Conservation (phyloP, 2,113 vertebrate species). For the Cyprichromis sp. region DNA sequence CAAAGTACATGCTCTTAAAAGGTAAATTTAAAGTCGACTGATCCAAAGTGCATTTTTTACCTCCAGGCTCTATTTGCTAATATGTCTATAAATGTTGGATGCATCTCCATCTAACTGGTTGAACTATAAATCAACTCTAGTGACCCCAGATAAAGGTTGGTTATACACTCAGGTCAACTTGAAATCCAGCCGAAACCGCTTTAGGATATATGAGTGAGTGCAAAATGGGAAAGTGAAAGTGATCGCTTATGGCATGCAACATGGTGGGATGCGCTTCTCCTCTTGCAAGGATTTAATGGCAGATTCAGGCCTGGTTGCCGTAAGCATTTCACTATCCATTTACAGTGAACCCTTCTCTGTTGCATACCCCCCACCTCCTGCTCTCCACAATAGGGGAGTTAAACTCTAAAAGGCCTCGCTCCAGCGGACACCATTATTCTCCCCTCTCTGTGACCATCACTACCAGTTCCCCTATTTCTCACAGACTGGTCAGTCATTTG, state of each 20-base stretch:
- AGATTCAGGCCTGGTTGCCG: constrained; percentile 6
- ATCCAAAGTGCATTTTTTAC: neutral
- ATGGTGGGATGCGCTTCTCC: neutral
- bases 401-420: constrained; percentile 67
- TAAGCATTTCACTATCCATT: constrained; percentile 63
- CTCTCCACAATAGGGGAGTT: constrained; percentile 44
- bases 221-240: constrained; percentile 26
- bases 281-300: constrained; percentile 28
- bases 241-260: neutral
- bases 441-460: neutral
- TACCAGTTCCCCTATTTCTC: neutral
- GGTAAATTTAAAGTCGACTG: neutral
- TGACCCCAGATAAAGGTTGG: constrained; percentile 18
- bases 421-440: constrained; percentile 55
- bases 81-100: neutral
- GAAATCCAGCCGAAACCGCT: constrained; percentile 24
- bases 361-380: neutral
- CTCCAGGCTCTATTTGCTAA: neutral
- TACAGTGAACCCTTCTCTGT: constrained; percentile 36
- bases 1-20: neutral
- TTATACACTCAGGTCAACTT: constrained; percentile 13
- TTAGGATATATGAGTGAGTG: constrained; percentile 1
- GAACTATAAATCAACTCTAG: neutral
- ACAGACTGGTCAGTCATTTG: constrained; percentile 31
- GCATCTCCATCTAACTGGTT: neutral